phyloP scores from a whole-genome alignment of 2,888 invertebrate species.

The Euplagia quadripunctaria region DNA sequence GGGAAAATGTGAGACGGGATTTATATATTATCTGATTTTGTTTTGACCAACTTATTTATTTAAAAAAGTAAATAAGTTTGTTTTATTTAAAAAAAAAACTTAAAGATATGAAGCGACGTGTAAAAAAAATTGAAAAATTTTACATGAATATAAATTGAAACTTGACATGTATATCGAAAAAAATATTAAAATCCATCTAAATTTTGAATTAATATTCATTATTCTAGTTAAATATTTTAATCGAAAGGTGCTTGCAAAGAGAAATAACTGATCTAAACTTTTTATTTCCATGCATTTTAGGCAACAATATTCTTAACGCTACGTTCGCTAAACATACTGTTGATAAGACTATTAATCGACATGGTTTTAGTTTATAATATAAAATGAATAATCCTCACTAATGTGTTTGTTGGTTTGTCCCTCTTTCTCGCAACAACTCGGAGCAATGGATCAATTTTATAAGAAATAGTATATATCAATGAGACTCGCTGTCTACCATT shows the following conservation, averaged over 20 bases:
- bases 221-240: no score
- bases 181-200: neutral
- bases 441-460: neutral
- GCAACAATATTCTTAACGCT: neutral
- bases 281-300: neutral
- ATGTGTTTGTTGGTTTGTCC: neutral
- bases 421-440: no score
- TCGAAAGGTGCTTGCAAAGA: neutral
- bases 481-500: slow-evolving; percentile 6
- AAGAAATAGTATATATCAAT: neutral
- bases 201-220: no score
- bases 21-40: no score
- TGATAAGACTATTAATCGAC: neutral
- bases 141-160: neutral
- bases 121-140: no score
- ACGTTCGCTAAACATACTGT: neutral
- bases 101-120: no score
- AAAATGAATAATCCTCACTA: neutral
- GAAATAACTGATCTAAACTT: neutral
- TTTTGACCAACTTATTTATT: no score
- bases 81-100: no score
- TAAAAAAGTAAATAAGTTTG: no score
- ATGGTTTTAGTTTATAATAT: neutral
- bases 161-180: neutral
- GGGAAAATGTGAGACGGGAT: no score